phyloP scores from a whole-genome alignment of 2,113 vertebrate genomes.

The Taxidea taxus region DNA sequence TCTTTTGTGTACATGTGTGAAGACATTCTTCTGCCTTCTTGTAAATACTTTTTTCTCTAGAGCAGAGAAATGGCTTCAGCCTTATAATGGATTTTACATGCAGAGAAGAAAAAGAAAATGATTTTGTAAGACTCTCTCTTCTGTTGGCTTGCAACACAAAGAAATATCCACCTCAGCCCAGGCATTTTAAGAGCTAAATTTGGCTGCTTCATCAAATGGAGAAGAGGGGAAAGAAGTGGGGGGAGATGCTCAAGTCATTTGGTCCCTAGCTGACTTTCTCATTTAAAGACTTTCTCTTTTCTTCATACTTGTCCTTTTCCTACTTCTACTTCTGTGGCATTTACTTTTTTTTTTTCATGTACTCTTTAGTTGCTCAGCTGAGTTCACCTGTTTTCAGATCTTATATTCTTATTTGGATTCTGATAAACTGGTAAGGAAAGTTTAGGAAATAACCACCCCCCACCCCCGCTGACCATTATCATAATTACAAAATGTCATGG shows the following conservation, averaged over 20 bases:
- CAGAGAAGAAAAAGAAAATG: slow-evolving; percentile 27
- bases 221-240: not conserved
- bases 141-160: slow-evolving; percentile 31
- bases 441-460: not conserved
- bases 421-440: not conserved
- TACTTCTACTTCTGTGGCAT: not conserved
- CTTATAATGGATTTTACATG: slow-evolving; percentile 49
- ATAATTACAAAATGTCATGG: not conserved
- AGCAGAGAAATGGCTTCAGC: slow-evolving; percentile 25
- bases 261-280: not conserved
- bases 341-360: not conserved
- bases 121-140: slow-evolving; percentile 45
- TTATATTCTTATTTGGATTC: slow-evolving; percentile 1
- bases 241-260: not conserved
- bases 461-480: not conserved
- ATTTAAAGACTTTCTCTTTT: slow-evolving; percentile 31
- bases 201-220: not conserved
- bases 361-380: not conserved
- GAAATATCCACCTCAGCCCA: not conserved
- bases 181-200: not conserved
- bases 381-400: slow-evolving; percentile 16
- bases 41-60: slow-evolving; percentile 54
- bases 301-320: not conserved
- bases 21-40: slow-evolving; percentile 37
- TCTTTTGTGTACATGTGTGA: slow-evolving; percentile 16